Base-by-base conservation (phyloP, 2,113 vertebrate genomes). In the Sigmodon hispidus region DNA sequence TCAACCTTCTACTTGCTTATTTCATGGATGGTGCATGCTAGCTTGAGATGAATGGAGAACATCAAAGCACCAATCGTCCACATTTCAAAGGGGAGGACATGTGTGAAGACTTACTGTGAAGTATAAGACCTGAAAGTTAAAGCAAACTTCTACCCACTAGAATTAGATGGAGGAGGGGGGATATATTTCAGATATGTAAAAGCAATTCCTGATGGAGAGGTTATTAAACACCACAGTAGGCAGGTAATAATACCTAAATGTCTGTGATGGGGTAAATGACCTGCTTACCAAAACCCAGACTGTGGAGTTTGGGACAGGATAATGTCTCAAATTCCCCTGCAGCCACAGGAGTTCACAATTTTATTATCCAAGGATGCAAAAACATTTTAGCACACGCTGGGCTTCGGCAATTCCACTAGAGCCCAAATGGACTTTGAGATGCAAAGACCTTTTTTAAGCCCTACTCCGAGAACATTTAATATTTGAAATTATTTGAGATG, bases 401-500 rank as follows among this genome's bases (percentile, higher is more conserved):
- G 96, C 93, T 29, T 17, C 96, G 73, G 70, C 97, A 97, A 98
- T 98, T 98, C 97, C 79, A 90, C 93, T 88, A 61, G 8, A 98
- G 97, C 70, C 94, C 98, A 97, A 98, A 95, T 96, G 94, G 86
- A 96, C 97, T 93, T 97, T 97, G 97, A 98, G 90, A 96, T 0
- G 3, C 93, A 98, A 97, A 98, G 93, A 43, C 12, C 81, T 97
- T 98, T 97, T 97, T 98, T 97, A 97, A 90, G 95, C 89, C 93
- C 61, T 84, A 96, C 94, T 97, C 89, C 94, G 95, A 59, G 97
- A 97, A 97, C 97, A 95, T 95, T 97, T 98, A 98, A 96, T 98
- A 98, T 97, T 94, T 98, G 97, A 98, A 98, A 97, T 96, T 96
- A 97, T 98, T 98, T 97, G 96, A 98, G 96, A 96, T 97, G 97